Conservation (phyloP, 2,888 invertebrate species). For the Mythimna impura region DNA sequence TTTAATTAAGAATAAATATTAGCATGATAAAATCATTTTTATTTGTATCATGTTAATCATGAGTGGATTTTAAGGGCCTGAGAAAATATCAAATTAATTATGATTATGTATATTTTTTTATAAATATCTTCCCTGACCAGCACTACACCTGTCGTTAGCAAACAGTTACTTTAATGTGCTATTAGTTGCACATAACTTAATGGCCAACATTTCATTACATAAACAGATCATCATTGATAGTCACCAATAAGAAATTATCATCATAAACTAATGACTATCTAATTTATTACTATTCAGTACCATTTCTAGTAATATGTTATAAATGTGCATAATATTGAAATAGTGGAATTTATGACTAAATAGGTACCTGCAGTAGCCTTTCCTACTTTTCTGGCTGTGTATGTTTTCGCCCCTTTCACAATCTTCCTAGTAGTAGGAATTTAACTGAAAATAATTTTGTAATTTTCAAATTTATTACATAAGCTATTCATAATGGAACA, state of each 20-base stretch:
- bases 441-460: not conserved
- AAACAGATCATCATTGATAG: not conserved
- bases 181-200: conserved; percentile 8
- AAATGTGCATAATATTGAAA: not conserved
- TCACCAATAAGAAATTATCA: conserved; percentile 1
- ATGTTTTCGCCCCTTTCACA: not conserved
- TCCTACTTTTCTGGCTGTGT: not conserved
- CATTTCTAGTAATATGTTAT: not conserved
- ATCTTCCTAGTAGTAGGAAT: not conserved
- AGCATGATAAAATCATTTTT: not conserved
- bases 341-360: not conserved
- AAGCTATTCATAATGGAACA: conserved; percentile 5
- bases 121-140: not conserved
- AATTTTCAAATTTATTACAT: conserved; percentile 25
- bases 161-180: conserved; percentile 3
- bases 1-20: not conserved
- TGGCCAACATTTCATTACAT: not conserved
- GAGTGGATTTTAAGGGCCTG: not conserved
- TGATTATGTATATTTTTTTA: too few relatives aligned
- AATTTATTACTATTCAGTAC: not conserved
- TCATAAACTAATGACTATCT: conserved; percentile 10
- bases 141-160: not conserved
- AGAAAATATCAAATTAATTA: too few relatives aligned
- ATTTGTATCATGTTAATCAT: not conserved
- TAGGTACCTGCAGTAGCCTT: not conserved